Percentiles rank a stretch among this genome's conserved stretches.
Evolutionary conservation across 2,113 vertebrate species (phyloP).

Genomic region (Hemicordylus capensis): DNA sequence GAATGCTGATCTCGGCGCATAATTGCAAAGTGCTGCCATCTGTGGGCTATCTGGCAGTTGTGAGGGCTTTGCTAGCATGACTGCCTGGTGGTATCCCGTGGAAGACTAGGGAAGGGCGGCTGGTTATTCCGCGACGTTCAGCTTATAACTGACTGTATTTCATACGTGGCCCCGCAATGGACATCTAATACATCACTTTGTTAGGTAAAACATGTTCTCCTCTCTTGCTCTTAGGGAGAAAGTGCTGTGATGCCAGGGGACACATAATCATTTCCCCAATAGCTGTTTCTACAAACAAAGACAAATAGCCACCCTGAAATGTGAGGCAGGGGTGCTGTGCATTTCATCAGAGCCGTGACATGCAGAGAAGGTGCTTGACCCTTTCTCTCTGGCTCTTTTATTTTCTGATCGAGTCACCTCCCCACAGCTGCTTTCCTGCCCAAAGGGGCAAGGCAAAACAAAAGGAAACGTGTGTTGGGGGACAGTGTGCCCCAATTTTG

Average conservation of each 20-base stretch:
- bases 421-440: neutral
- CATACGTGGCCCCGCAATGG: neutral
- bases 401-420: neutral
- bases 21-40: neutral
- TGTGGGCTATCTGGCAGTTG: neutral
- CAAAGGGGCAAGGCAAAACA: neutral
- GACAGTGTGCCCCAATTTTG: too few species aligned
- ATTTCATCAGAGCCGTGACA: neutral
- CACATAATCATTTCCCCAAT: neutral
- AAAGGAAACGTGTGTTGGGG: too few species aligned
- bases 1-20: neutral
- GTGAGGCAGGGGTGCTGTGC: neutral
- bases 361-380: neutral
- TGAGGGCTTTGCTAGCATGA: neutral
- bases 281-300: neutral
- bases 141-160: neutral
- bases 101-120: neutral
- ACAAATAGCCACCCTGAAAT: too few species aligned
- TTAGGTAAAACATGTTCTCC: neutral
- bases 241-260: neutral
- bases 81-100: neutral
- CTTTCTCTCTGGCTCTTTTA: neutral
- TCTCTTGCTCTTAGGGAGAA: neutral
- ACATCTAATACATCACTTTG: neutral
- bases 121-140: slow-evolving; percentile 6